Percentiles rank a stretch among this genome's conserved stretches.
These are phyloP conservation scores for Lithophane socia DNA, from an alignment of 2,888 invertebrate genomes.

Conservation along the genomic window DNA sequence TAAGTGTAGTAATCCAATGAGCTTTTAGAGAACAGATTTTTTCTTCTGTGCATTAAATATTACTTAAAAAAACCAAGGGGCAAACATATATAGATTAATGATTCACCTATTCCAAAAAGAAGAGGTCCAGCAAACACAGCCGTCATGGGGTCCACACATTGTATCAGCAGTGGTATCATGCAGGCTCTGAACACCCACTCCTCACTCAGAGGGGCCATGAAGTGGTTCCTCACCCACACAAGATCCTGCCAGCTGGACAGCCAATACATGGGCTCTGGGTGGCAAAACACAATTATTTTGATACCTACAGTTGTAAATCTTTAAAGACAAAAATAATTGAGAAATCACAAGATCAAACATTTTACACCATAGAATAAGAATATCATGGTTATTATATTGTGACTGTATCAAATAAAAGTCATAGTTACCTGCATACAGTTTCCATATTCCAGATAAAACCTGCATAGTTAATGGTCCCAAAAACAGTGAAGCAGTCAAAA, in stretches of 20 bases:
- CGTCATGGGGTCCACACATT: conserved; percentile 93
- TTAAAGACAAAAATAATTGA: neutral
- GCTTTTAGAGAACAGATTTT: neutral
- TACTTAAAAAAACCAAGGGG: neutral
- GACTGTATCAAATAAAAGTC: neutral
- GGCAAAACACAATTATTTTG: conserved; percentile 28
- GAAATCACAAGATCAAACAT: neutral
- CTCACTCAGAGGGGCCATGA: conserved; percentile 98
- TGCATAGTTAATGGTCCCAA: conserved; percentile 95
- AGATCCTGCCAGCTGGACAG: conserved; percentile 93
- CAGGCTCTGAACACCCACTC: conserved; percentile 99
- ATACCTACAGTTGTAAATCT: neutral
- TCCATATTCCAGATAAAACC: conserved; percentile 92
- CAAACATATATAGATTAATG: neutral
- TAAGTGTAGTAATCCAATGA: conserved; percentile 2
- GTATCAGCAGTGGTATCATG: conserved; percentile 97
- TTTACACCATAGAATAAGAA: neutral
- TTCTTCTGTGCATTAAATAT: neutral
- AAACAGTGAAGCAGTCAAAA: conserved; percentile 95
- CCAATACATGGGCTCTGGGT: conserved; percentile 93
- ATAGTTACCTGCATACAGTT: conserved; percentile 91
- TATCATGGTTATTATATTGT: neutral
- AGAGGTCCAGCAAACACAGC: conserved; percentile 96
- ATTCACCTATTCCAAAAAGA: conserved; percentile 96
- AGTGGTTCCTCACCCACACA: conserved; percentile 96